Evolutionary conservation across 2,888 invertebrate species (phyloP).

Genomic region (Lycophotia porphyrea): DNA sequence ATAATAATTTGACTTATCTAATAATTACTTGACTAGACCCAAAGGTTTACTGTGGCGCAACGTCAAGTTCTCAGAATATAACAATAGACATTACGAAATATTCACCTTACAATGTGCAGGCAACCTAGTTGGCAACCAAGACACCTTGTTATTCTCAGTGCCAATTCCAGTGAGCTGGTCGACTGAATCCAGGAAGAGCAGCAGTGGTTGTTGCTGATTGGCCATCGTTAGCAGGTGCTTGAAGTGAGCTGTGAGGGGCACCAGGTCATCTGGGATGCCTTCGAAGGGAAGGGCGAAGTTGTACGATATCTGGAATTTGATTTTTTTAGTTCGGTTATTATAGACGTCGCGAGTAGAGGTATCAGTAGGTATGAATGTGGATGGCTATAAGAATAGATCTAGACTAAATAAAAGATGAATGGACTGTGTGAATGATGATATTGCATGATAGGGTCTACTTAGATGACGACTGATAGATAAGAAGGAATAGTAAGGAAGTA

Average conservation of each 20-base stretch:
- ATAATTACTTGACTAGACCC: too few species aligned
- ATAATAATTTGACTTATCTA: too few species aligned
- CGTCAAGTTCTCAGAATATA: too few species aligned
- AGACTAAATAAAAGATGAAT: background rate
- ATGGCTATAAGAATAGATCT: background rate
- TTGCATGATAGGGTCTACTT: background rate
- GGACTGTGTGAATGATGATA: background rate
- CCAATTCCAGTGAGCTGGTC: conserved; percentile 98
- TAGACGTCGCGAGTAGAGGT: background rate
- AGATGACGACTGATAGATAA: background rate
- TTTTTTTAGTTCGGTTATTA: background rate
- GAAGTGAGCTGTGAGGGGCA: conserved; percentile 98
- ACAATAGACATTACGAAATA: background rate
- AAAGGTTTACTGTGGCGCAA: too few species aligned
- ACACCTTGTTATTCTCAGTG: conserved; percentile 98
- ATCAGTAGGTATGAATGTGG: background rate
- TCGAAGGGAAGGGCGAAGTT: conserved; percentile 97
- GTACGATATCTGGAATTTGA: conserved; percentile 94
- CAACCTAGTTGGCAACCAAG: conserved; percentile 98
- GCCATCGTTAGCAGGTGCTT: conserved; percentile 97
- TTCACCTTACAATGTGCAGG: conserved; percentile 96
- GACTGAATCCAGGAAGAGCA: conserved; percentile 98
- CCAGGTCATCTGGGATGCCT: conserved; percentile 98
- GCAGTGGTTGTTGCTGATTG: conserved; percentile 94
- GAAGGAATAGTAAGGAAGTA: background rate